Percentiles rank a stretch among this genome's conserved stretches.
phyloP scores from a whole-genome alignment of 2,113 vertebrate species.

The Corythornis madagascariensis region DNA sequence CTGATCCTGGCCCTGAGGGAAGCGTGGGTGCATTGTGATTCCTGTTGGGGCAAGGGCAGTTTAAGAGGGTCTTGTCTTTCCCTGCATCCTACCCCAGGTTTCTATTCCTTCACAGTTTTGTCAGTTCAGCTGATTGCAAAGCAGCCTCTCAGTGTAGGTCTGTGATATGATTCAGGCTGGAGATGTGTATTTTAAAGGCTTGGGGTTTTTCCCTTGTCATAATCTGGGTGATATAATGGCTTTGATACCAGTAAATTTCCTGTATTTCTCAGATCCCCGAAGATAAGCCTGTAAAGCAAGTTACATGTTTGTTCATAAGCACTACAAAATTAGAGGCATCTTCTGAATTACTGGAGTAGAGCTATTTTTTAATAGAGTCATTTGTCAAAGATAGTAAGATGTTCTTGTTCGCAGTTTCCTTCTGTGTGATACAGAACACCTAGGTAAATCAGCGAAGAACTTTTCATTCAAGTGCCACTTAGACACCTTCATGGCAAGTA shows the following conservation, averaged over 20 bases:
- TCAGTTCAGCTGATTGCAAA: not conserved
- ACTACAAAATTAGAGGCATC: not conserved
- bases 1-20: not conserved
- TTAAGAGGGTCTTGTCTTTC: not conserved
- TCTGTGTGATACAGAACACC: not conserved
- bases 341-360: not conserved
- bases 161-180: not conserved
- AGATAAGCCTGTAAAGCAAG: not conserved
- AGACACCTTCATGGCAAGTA: not conserved
- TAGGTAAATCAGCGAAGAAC: not conserved
- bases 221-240: not conserved
- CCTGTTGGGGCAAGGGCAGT: not conserved
- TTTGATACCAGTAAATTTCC: not conserved
- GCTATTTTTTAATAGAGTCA: not conserved
- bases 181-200: not conserved
- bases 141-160: not conserved
- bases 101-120: not conserved
- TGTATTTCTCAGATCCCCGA: not conserved
- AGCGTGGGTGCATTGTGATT: accelerated
- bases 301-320: not conserved
- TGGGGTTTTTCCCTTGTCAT: accelerated
- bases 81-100: not conserved
- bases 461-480: not conserved
- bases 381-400: not conserved
- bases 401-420: not conserved